Base-by-base conservation (phyloP, 2,888 invertebrate species). In the Metellina segmentata region DNA sequence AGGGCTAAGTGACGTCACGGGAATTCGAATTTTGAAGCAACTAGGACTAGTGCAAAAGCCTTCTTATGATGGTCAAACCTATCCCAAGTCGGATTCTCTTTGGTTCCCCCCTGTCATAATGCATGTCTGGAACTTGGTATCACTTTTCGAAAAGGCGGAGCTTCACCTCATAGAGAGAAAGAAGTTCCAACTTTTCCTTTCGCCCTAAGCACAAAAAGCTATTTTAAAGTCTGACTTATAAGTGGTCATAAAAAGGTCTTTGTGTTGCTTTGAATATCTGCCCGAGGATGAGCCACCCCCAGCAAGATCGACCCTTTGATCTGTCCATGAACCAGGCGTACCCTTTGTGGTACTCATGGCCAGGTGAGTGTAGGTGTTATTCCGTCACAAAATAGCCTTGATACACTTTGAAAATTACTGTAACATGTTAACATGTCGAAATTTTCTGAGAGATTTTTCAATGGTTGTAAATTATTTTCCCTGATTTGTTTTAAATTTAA, bases 11-110 rank as follows among this genome's bases (percentile, higher is more conserved):
- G 83, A 87, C 87, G 87, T 87, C 87, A 87, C 69, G 13, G 61
- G 87, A 53, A 77, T 52, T 49, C 48, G 72, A 52, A 34, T 52
- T 70, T 72, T 75, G 87, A 83, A 72, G 71, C 69, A 52, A 48
- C 78, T 71, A 48, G 75, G 77, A 82, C 85, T 79, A 81, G 48
- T 19, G 52, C 53, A 71, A 19, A 19, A 51, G 81, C 74, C 86
- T 52, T 87, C 87, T 78, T 78, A 61, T 83, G 79, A 49, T 72
- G 87, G 79, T 91, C 82, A 91, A 83, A 49, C 91, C 91, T 91
- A 91, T 91, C 82, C 51, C 5, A 16, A 20, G 51, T 34, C 11
- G 82, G 90, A 53, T 86, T 82, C 78, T 20, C 34, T 34, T 34
- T 74, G 34, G 52, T 8, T 20, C 8, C 83, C 85, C 81, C 75